Evolutionary conservation across 2,797 vertebrate genomes (phyloP), one percentile per base, ranked within the genome.

Genomic region (Vultur gryphus): DNA sequence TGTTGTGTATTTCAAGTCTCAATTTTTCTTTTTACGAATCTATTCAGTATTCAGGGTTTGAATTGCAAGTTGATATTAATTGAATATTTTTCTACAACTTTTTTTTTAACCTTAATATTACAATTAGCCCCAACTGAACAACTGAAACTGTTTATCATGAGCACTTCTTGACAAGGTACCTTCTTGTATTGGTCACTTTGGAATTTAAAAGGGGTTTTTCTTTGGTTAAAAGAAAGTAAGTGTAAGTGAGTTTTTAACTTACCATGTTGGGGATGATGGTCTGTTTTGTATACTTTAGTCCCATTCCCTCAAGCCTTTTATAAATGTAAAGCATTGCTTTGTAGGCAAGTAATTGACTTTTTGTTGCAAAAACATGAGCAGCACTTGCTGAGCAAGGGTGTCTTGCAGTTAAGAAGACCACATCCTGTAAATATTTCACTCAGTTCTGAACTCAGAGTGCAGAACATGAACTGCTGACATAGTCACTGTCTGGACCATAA

Each of bases 401-500:
- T 92, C 88, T 93, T 90, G 46, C 76, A 80, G 70, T 72, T 86
- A 59, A 81, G 46, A 46, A 20, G 65, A 87, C 95, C 94, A 87
- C 94, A 97, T 97, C 96, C 93, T 95, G 91, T 95, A 85, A 88
- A 51, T 82, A 78, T 29, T 93, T 81, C 76, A 94, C 93, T 54
- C 59, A 17, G 20, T 71, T 83, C 66, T 89, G 51, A 89, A 52
- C 24, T 83, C 26, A 1, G 16, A 67, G 24, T 51, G 28, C 61
- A 69, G 41, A 77, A 33, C 58, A n/a, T 3, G 8, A 44, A 49
- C 41, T 88, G 61, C 51, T 95, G 64, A 69, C 41, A 25, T 16
- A 48, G 26, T 46, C 8, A 46, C 25, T 73, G 21, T 61, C 21
- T 55, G 52, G 75, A 75, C 37, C 10, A 16, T 73, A 64, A 85